These are phyloP conservation scores for Seira sanloemensis DNA, from an alignment of 2,888 invertebrate genomes.

Conservation along the genomic window DNA sequence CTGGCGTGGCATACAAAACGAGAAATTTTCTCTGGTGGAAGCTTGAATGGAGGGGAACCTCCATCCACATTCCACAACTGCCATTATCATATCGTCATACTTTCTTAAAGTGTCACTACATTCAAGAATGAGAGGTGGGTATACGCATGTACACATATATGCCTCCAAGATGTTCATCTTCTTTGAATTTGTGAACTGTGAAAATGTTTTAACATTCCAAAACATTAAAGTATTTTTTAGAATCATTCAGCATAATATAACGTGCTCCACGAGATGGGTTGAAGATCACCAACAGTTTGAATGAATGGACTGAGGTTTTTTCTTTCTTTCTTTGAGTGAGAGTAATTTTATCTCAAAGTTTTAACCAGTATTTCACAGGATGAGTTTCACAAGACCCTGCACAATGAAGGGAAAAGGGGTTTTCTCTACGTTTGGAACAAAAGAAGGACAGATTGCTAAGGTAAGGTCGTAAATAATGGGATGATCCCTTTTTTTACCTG, in stretches of 20 bases:
- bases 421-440: background rate
- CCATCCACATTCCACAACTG: conserved; percentile 56
- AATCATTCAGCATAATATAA: background rate
- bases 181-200: background rate
- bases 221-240: background rate
- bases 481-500: conserved; percentile 63
- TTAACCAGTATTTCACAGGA: background rate
- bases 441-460: background rate
- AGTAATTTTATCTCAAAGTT: too few relatives aligned
- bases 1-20: conserved; percentile 36
- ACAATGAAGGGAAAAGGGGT: background rate
- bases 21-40: conserved; percentile 14
- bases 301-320: background rate
- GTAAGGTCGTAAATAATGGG: conserved; percentile 70
- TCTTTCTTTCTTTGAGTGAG: too few relatives aligned
- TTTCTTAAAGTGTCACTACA: conserved; percentile 15
- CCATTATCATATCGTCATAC: conserved; percentile 44
- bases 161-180: too few relatives aligned
- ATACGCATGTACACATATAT: background rate
- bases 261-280: background rate
- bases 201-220: background rate
- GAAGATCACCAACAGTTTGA: too few relatives aligned
- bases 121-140: conserved; percentile 1
- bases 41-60: conserved; percentile 33
- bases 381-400: too few relatives aligned